Percentiles rank a stretch among this genome's conserved stretches.
Conservation (phyloP, 2,113 vertebrate genomes). For the Phainopepla nitens region DNA sequence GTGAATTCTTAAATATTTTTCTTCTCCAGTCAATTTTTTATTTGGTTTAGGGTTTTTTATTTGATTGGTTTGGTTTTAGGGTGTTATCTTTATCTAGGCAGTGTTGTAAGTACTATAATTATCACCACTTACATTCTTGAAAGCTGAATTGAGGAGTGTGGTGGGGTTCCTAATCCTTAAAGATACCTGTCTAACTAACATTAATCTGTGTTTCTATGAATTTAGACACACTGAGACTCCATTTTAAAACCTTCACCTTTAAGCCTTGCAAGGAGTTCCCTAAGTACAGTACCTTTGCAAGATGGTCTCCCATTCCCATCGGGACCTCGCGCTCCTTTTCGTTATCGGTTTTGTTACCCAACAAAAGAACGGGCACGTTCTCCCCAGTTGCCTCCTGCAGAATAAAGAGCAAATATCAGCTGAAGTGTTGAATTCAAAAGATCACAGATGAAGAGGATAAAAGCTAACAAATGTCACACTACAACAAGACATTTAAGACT, state of each 20-base stretch:
- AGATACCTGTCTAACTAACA: neutral
- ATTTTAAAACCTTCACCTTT: neutral
- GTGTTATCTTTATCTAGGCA: neutral
- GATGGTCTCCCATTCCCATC: constrained; percentile 75
- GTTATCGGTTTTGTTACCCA: constrained; percentile 91
- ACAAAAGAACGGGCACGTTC: constrained; percentile 79
- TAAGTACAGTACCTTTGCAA: constrained; percentile 78
- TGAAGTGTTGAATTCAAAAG: neutral
- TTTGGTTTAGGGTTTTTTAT: neutral
- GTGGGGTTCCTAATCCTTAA: neutral
- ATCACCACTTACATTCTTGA: neutral
- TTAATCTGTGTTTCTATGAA: neutral
- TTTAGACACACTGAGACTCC: neutral
- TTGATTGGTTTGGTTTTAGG: neutral
- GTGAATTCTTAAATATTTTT: neutral
- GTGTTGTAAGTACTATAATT: neutral
- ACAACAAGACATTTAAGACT: neutral
- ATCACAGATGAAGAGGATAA: neutral
- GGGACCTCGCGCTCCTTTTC: constrained; percentile 82
- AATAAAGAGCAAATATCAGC: neutral
- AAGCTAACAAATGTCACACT: neutral
- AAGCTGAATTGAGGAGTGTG: neutral
- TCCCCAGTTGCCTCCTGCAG: constrained; percentile 82
- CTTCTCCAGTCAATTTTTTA: neutral
- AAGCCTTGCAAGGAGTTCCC: neutral